Base-by-base conservation (phyloP, 1,140 invertebrate species). In the Adelges cooleyi region DNA sequence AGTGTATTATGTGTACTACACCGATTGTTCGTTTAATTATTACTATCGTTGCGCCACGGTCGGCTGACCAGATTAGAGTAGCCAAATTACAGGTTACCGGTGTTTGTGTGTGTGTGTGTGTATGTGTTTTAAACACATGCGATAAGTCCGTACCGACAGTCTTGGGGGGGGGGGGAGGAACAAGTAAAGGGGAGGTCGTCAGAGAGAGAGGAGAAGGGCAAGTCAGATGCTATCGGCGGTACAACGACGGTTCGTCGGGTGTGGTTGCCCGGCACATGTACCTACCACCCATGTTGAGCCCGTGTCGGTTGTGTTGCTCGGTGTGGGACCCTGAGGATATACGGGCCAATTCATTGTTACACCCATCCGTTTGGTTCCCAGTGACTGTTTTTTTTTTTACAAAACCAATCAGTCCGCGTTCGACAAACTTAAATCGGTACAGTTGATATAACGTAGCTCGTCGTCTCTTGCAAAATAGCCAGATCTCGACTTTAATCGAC, bases 41-140 rank as follows among this genome's bases (percentile, higher is more conserved):
- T n/a, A n/a, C n/a, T 62, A 62, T 62, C 56, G 56, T 48, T 42
- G 56, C n/a, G 38, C 25, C 56, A 62, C 56, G 56, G 56, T 46
- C 56, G 42, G 56, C 18, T 42, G 56, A 46, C 56, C 42, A 62
- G 56, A 62, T 48, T 46, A 62, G 42, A 62, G 42, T 46, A 20
- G 42, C 25, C 56, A 48, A 62, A 62, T 62, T 62, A 62, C 42
- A 59, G 40, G 54, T 59, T 46, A 59, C 22, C 22, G 53, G 29
- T 40, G 20, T 22, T n/a, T 42, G 17, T 46, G 18, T 33, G 4
- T 15, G n/a, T 8, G 38, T 15, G 40, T 20, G 5, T 23, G 40
- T 20, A 25, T 18, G 11, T 27, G 3, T 59, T 33, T 33, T 6
- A 33, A 6, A 33, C 29, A 33, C 29, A 11, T 33, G 29, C 9